phyloP scores from a whole-genome alignment of 2,888 invertebrate species.

The Pseudococcus viburni region DNA sequence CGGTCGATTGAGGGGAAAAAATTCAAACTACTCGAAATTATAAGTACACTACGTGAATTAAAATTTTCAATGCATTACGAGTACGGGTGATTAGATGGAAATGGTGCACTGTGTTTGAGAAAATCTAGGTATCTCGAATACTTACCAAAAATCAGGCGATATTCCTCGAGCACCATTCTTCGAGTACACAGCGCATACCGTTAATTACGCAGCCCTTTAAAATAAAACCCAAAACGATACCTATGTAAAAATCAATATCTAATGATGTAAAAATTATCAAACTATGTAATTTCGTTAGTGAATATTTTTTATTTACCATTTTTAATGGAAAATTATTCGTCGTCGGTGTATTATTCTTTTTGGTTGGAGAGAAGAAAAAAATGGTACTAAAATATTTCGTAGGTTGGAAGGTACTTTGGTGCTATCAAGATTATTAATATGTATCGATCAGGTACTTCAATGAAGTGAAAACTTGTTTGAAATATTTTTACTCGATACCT shows the following conservation, averaged over 20 bases:
- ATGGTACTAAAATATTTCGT: not conserved
- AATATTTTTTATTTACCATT: not conserved
- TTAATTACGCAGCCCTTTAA: constrained; percentile 29
- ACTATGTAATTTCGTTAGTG: not conserved
- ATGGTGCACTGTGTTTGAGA: constrained; percentile 38
- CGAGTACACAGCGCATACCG: constrained; percentile 8
- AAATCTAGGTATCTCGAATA: not conserved
- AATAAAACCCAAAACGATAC: constrained; percentile 19
- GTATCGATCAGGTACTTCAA: constrained; percentile 21
- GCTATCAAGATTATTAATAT: constrained; percentile 21
- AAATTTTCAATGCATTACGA: not conserved
- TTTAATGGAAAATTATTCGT: not conserved
- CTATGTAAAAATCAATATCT: constrained; percentile 37
- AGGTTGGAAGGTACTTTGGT: not conserved
- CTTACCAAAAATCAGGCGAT: constrained; percentile 54
- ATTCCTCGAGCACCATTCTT: constrained; percentile 45
- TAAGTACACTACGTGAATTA: too few species aligned
- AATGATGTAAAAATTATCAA: not conserved
- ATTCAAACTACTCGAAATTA: too few species aligned
- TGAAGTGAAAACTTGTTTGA: constrained; percentile 7
- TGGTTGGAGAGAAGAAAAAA: not conserved
- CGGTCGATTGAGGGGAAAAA: too few species aligned
- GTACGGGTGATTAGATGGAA: constrained; percentile 12
- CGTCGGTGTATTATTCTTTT: not conserved
- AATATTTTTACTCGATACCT: constrained; percentile 4